These are phyloP conservation scores for Polydrusus pterygomalis DNA, from an alignment of 2,888 invertebrate species.

Conservation along the genomic window DNA sequence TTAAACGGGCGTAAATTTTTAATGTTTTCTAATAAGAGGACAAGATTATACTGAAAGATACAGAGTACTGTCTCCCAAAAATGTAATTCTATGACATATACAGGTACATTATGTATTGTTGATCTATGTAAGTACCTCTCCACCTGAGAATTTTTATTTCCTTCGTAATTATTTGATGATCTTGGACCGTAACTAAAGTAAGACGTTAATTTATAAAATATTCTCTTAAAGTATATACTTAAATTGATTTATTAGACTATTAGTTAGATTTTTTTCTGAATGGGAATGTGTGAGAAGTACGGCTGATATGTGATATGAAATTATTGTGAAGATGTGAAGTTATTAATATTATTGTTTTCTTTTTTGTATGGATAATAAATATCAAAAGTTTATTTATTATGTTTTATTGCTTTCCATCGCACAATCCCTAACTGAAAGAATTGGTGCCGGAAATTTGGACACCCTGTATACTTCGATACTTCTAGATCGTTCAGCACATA, in stretches of 20 bases:
- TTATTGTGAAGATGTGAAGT: constrained; percentile 62
- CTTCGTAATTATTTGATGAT: constrained; percentile 64
- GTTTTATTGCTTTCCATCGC: constrained; percentile 41
- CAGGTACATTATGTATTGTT: constrained; percentile 61
- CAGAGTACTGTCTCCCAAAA: constrained; percentile 29
- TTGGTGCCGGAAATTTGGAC: too few species aligned
- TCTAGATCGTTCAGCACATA: too few species aligned
- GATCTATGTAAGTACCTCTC: constrained; percentile 64
- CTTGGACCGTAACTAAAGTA: constrained; percentile 66
- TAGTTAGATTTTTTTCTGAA: constrained; percentile 59
- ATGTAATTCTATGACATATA: constrained; percentile 55
- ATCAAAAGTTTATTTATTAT: constrained; percentile 59
- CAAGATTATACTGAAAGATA: constrained; percentile 16
- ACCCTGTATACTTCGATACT: too few species aligned
- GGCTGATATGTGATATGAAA: constrained; percentile 64
- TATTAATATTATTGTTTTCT: constrained; percentile 65
- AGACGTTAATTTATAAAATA: constrained; percentile 69
- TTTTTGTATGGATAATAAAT: constrained; percentile 67
- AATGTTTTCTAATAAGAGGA: constrained; percentile 3
- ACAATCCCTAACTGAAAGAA: not conserved
- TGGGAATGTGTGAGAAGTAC: constrained; percentile 61
- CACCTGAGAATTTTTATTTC: constrained; percentile 59
- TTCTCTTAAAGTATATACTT: constrained; percentile 68
- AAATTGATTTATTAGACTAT: constrained; percentile 64
- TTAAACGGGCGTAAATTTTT: too few species aligned